These are phyloP conservation scores for Periplaneta americana DNA, from an alignment of 1,140 invertebrate genomes.

Conservation along the genomic window DNA sequence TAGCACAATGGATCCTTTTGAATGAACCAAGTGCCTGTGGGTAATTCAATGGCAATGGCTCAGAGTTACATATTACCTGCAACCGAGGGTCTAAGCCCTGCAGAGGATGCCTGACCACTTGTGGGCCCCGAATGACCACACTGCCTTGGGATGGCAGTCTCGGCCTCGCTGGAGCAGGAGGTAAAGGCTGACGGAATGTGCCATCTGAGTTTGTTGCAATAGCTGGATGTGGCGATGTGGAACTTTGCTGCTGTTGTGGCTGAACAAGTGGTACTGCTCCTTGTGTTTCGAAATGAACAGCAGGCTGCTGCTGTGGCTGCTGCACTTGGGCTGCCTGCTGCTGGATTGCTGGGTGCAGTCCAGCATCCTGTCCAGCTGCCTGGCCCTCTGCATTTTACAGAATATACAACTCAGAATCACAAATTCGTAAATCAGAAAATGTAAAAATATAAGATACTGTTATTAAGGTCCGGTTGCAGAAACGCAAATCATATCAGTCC, in stretches of 20 bases:
- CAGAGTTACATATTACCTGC: constrained; percentile 1
- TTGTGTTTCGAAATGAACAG: background rate
- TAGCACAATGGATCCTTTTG: no score
- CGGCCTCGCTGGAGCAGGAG: constrained; percentile 44
- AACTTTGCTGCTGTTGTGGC: background rate
- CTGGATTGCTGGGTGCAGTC: no score
- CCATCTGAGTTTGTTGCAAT: constrained; percentile 16
- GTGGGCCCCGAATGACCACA: constrained; percentile 12
- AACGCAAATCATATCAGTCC: no score
- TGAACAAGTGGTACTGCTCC: background rate
- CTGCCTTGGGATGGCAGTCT: constrained; percentile 33
- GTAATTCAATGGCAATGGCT: no score
- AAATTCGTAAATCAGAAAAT: no score
- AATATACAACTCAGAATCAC: no score
- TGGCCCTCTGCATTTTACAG: background rate
- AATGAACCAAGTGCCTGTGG: no score
- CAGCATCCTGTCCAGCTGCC: background rate
- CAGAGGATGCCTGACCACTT: constrained; percentile 13
- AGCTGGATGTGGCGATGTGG: background rate
- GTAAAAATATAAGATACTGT: no score
- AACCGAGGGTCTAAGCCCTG: constrained; percentile 17
- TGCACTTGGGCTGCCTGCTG: background rate
- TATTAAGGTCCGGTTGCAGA: no score
- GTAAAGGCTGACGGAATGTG: constrained; percentile 52
- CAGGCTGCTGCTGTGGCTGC: constrained; percentile 4